Evolutionary conservation across 2,113 vertebrate genomes (phyloP).

Genomic region (Larimichthys polyactis): DNA sequence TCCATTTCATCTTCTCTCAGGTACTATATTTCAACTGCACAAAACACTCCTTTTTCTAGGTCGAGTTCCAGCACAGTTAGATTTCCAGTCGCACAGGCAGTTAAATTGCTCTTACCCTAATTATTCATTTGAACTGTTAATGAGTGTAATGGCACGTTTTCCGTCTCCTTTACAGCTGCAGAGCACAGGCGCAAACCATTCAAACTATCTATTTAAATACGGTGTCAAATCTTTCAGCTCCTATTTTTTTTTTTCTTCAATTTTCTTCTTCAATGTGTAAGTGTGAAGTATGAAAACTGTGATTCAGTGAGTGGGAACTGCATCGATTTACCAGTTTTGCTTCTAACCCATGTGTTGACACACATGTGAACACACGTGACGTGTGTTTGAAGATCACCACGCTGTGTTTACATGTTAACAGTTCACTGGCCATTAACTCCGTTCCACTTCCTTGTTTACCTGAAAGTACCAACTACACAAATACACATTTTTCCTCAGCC

Average conservation of each 20-base stretch:
- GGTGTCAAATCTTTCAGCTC: background rate
- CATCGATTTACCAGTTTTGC: too few species aligned
- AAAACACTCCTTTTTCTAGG: background rate
- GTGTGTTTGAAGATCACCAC: conserved; percentile 2
- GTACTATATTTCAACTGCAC: too few species aligned
- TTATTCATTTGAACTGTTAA: background rate
- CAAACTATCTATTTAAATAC: background rate
- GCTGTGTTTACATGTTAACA: background rate
- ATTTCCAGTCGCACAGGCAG: background rate
- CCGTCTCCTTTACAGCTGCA: background rate
- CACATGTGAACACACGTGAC: too few species aligned
- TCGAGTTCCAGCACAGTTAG: background rate
- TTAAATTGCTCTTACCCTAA: background rate
- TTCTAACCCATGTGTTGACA: background rate
- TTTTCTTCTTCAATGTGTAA: background rate
- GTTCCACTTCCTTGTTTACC: conserved; percentile 34
- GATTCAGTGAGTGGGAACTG: background rate
- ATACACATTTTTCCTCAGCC: conserved; percentile 3
- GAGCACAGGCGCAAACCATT: background rate
- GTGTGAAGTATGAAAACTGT: background rate
- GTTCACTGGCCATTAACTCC: conserved; percentile 1
- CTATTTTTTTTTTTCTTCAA: too few species aligned
- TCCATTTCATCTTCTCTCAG: background rate
- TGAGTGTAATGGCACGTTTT: background rate
- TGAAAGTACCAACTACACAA: conserved; percentile 29